Evolutionary conservation across 1,140 invertebrate species (phyloP), one percentile per base, ranked within the genome.

Genomic region (Musca domestica): DNA sequence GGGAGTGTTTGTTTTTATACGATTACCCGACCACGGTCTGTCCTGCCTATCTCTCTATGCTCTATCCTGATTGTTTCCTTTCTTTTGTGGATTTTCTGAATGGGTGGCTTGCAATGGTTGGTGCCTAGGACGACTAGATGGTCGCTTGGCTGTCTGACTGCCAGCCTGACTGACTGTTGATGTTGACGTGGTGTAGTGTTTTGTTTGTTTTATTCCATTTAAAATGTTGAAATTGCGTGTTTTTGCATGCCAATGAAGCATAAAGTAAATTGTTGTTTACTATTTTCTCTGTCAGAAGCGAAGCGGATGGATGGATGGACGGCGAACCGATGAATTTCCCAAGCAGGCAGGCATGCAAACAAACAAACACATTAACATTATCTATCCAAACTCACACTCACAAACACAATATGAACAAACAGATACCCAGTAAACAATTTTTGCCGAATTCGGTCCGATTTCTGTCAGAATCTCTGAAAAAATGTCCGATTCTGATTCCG

Each of bases 231-330:
- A 61, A 51, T 65, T 51, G 63, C 63, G 63, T 65, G 63, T 65
- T 65, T 65, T 65, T 51, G 63, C 63, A 65, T 65, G 63, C 63
- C 41, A 65, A 65, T 65, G 63, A 65, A 51, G 63, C 63, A 65
- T 65, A n/a, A 51, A 48, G 48, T 30, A 27, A 27, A 30, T 17
- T 65, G n/a, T 61, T 19, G 27, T 51, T 58, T 23, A 20, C 51
- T 23, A 20, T 52, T 52, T 23, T 20, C 51, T 23, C 19, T 12
- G 27, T 30, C 27, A 30, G 27, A 30, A 30, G 27, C 27, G 27
- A 9, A 4, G 27, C 27, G 27, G 23, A 6, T n/a, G 51, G 12
- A 52, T 7, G 51, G 51, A 52, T 23, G 51, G 51, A 22, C 23
- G 23, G 7, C 51, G 51, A 20, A 52, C 19, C 12, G 15, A 52